Conservation (phyloP, 2,797 vertebrate species). For the Manis crassicaudata region DNA sequence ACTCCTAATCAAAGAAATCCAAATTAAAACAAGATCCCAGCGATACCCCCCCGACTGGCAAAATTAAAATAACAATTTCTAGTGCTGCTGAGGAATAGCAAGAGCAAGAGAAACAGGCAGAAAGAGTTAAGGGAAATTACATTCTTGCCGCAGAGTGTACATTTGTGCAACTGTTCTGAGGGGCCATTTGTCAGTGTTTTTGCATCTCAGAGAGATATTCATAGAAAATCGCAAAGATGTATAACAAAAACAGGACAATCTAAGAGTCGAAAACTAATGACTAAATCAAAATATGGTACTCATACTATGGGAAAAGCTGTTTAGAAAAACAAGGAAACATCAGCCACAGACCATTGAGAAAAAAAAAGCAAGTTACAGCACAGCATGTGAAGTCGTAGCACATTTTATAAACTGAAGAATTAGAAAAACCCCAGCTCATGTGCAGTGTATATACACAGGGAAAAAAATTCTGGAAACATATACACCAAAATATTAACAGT, state of each 20-base stretch:
- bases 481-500: conserved; percentile 13
- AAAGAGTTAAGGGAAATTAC: not conserved
- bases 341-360: not conserved
- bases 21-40: not conserved
- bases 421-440: not conserved
- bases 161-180: not conserved
- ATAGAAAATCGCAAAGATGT: not conserved
- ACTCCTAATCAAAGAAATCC: not conserved
- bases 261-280: not conserved
- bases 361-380: not conserved
- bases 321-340: not conserved
- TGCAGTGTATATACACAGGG: not conserved
- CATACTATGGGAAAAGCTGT: not conserved
- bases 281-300: not conserved
- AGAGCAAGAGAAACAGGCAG: not conserved
- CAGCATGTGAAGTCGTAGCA: not conserved
- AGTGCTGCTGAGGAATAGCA: not conserved
- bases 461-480: not conserved
- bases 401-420: not conserved
- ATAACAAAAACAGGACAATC: not conserved
- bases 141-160: not conserved
- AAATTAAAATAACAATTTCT: not conserved
- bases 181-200: not conserved
- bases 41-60: not conserved
- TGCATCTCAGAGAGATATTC: not conserved